A percentile compares a stretch with the other conserved stretches of the same genome.
These are phyloP conservation scores for Mesocentrotus franciscanus DNA, from an alignment of 53 echinoderm and acorn worm species.

Conservation along the genomic window DNA sequence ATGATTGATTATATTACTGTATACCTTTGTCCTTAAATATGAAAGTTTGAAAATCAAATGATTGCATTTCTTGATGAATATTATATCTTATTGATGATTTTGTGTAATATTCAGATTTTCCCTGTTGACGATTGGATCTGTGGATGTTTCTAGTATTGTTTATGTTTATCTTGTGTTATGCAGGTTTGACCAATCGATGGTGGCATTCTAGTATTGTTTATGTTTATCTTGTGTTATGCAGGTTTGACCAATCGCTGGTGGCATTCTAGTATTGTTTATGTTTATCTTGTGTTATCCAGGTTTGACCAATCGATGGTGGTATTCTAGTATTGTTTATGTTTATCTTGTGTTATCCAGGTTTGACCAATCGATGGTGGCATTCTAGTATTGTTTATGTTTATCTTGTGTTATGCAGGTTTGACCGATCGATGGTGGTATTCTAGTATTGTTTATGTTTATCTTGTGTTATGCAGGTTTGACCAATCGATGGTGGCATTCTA, in stretches of 20 bases:
- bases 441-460: slow-evolving; percentile 82
- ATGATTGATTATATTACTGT: too few relatives aligned
- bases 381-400: slow-evolving; percentile 86
- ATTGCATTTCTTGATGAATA: too few relatives aligned
- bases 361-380: slow-evolving; percentile 99
- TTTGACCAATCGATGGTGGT: slow-evolving; percentile 99
- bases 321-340: slow-evolving; percentile 90
- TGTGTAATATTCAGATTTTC: too few relatives aligned
- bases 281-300: slow-evolving; percentile 53
- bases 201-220: slow-evolving; percentile 95
- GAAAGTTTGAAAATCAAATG: too few relatives aligned
- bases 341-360: slow-evolving; percentile 67
- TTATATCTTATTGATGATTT: too few relatives aligned
- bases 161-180: not conserved
- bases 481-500: slow-evolving; percentile 99
- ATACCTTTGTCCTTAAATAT: too few relatives aligned
- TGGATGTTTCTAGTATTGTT: too few relatives aligned
- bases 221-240: slow-evolving; percentile 26
- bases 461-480: slow-evolving; percentile 76
- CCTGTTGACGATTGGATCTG: too few relatives aligned
- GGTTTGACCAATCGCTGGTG: slow-evolving; percentile 98
- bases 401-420: slow-evolving; percentile 73
- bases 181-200: slow-evolving; percentile 99
- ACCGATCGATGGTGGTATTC: slow-evolving; percentile 98
- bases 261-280: slow-evolving; percentile 96